Conservation (phyloP, 2,113 vertebrate species). For the Chrysochloris asiatica region DNA sequence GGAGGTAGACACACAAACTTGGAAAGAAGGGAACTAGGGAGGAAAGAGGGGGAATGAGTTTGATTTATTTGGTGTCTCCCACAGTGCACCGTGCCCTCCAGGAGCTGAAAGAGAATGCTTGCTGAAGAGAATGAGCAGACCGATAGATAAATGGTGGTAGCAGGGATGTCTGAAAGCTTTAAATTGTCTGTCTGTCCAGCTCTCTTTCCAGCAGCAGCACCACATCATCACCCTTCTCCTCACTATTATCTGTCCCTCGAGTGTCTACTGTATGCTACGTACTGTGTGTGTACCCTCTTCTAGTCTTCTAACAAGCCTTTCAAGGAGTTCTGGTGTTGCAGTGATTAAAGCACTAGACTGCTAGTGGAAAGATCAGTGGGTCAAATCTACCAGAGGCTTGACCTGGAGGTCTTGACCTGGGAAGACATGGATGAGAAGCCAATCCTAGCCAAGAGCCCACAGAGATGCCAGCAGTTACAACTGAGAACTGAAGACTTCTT, state of each 20-base stretch:
- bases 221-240: background rate
- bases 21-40: background rate
- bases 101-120: slow-evolving; percentile 31
- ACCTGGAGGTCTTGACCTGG: too few relatives aligned
- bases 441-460: background rate
- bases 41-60: background rate
- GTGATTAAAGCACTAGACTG: background rate
- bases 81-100: background rate
- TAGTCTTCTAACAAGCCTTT: background rate
- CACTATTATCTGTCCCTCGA: background rate
- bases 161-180: background rate
- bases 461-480: background rate
- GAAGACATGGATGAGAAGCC: background rate
- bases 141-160: slow-evolving; percentile 37
- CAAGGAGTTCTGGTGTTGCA: background rate
- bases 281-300: background rate
- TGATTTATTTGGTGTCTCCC: background rate
- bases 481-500: background rate
- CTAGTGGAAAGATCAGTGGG: background rate
- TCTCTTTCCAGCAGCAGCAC: background rate
- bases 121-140: slow-evolving; percentile 37
- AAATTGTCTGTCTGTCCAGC: background rate
- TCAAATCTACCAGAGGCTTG: background rate
- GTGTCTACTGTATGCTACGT: background rate
- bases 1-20: background rate